A percentile compares a stretch with the other conserved stretches of the same genome.
phyloP scores from a whole-genome alignment of 2,113 vertebrate genomes.

The Ptilorrhoa leucosticta region DNA sequence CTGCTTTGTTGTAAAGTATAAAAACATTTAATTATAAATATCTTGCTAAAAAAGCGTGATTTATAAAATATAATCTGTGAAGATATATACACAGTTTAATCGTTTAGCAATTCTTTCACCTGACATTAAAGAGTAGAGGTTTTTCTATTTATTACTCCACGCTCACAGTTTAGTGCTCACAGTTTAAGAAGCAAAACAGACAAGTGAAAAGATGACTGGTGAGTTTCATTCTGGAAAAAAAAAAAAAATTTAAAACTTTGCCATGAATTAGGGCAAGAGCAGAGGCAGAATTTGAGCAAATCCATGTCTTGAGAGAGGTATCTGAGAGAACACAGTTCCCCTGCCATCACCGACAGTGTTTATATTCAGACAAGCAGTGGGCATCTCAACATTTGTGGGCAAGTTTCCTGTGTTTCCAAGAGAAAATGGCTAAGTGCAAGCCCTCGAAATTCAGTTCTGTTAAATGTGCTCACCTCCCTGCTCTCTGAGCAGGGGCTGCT shows the following conservation, averaged over 20 bases:
- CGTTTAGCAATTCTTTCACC: slow-evolving; percentile 44
- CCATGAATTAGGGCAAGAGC: not conserved
- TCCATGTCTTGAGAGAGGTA: not conserved
- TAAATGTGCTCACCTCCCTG: not conserved
- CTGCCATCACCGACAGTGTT: not conserved
- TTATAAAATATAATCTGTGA: slow-evolving; percentile 65
- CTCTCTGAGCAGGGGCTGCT: not conserved
- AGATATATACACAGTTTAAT: slow-evolving; percentile 60
- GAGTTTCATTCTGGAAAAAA: not conserved
- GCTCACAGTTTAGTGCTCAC: slow-evolving; percentile 58
- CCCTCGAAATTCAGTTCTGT: not conserved
- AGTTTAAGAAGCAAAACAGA: slow-evolving; percentile 32
- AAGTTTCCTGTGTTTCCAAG: not conserved
- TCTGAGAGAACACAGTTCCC: not conserved
- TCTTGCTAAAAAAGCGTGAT: slow-evolving; percentile 61
- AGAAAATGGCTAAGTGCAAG: not conserved
- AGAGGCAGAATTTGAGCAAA: slow-evolving; percentile 1
- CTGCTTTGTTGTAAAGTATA: slow-evolving; percentile 67
- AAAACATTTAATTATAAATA: slow-evolving; percentile 76
- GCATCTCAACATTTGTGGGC: not conserved
- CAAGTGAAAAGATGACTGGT: not conserved
- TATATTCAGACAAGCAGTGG: not conserved
- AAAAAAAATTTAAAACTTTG: not conserved
- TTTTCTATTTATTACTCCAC: slow-evolving; percentile 43
- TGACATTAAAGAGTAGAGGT: slow-evolving; percentile 38